phyloP scores from a whole-genome alignment of 2,888 invertebrate genomes.

The Anorthoa munda region DNA sequence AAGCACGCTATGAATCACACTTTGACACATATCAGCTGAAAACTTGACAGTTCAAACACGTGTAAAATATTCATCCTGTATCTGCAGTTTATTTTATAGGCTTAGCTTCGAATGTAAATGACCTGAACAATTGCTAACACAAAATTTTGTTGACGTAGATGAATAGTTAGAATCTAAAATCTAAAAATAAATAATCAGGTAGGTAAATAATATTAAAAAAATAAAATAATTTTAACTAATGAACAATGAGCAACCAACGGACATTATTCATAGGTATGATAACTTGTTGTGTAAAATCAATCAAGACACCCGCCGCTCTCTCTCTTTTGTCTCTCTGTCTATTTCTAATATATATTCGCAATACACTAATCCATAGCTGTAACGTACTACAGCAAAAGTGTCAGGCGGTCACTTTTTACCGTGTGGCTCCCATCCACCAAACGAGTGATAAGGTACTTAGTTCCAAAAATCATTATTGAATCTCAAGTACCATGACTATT shows the following conservation, averaged over 20 bases:
- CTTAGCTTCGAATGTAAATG: constrained; percentile 4
- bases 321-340: no score
- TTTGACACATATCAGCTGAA: background rate
- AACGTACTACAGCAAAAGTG: no score
- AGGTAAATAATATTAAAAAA: background rate
- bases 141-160: background rate
- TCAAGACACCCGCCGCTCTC: no score
- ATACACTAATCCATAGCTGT: no score
- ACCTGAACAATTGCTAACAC: background rate
- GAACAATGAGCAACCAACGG: background rate
- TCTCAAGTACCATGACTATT: background rate
- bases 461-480: background rate
- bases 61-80: background rate
- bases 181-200: no score
- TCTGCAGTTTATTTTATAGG: background rate
- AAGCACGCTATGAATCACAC: background rate
- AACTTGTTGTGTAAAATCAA: background rate
- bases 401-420: no score
- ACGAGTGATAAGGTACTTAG: no score
- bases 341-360: no score
- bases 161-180: background rate
- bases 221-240: background rate
- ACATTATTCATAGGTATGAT: background rate
- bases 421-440: no score
- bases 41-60: background rate